Conservation (phyloP, 2,113 vertebrate genomes). For the Periophthalmodon schlosseri region DNA sequence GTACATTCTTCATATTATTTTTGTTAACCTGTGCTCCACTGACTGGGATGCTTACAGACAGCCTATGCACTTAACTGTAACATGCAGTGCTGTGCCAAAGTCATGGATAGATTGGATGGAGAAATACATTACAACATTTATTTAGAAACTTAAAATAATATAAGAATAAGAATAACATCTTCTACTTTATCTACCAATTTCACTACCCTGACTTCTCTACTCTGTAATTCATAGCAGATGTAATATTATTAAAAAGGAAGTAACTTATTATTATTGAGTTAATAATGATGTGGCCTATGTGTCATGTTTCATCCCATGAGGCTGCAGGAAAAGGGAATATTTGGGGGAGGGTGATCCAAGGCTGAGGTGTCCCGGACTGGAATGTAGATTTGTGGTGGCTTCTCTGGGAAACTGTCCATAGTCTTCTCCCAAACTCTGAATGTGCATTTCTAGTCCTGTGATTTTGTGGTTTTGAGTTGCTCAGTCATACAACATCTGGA, state of each 20-base stretch:
- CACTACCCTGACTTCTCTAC: background rate
- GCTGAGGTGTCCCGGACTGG: conserved; percentile 48
- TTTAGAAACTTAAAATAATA: too few relatives aligned
- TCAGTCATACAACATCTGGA: conserved; percentile 30
- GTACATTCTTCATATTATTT: background rate
- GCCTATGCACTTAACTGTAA: background rate
- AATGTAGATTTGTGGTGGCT: conserved; percentile 31
- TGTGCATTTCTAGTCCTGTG: conserved; percentile 27
- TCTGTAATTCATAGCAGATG: conserved; percentile 35
- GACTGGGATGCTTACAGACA: background rate
- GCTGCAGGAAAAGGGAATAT: conserved; percentile 52
- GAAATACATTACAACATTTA: background rate
- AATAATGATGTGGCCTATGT: conserved; percentile 19
- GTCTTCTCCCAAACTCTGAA: conserved; percentile 27
- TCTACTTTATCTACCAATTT: conserved; percentile 1
- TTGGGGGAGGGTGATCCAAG: conserved; percentile 51
- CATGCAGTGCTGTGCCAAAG: background rate
- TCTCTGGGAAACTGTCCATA: conserved; percentile 14
- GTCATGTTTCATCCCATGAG: conserved; percentile 27
- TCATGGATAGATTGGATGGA: background rate
- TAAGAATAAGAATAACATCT: background rate
- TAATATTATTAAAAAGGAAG: conserved; percentile 28
- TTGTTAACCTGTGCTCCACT: background rate
- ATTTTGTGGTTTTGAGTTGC: conserved; percentile 33
- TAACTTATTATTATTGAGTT: conserved; percentile 27